Evolutionary conservation across 2,113 vertebrate genomes (phyloP).

Genomic region (Cyanoderma ruficeps): DNA sequence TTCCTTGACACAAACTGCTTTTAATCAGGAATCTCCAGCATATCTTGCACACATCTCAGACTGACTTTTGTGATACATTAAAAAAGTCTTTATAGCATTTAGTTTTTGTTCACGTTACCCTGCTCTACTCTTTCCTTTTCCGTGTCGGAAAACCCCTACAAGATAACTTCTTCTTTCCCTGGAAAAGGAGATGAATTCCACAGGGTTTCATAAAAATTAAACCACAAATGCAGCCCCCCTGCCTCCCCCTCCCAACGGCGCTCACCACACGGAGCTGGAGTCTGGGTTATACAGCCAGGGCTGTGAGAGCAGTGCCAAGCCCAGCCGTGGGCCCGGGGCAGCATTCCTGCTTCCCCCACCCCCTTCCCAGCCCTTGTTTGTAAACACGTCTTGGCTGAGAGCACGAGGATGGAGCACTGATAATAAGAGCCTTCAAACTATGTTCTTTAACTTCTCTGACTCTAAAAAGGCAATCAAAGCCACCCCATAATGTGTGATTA

Average conservation of each 20-base stretch:
- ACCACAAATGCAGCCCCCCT: not conserved
- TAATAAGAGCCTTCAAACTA: not conserved
- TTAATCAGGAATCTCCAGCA: conserved; percentile 65
- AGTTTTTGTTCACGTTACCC: not conserved
- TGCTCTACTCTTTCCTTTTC: not conserved
- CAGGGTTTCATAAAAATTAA: conserved; percentile 19
- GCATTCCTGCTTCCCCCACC: not conserved
- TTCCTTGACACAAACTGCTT: conserved; percentile 74
- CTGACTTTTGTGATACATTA: conserved; percentile 20
- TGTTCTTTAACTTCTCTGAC: conserved; percentile 53
- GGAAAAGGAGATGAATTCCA: conserved; percentile 12
- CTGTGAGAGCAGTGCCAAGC: not conserved
- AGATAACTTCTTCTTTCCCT: not conserved
- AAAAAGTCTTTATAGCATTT: conserved; percentile 3
- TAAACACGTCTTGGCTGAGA: conserved; percentile 1
- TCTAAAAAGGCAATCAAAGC: conserved; percentile 69
- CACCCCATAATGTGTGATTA: conserved; percentile 63
- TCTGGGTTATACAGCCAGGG: not conserved
- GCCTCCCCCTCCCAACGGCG: not conserved
- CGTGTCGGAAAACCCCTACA: not conserved
- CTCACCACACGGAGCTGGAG: not conserved
- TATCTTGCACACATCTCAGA: conserved; percentile 49
- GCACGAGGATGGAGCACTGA: not conserved
- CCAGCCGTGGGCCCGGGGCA: not conserved
- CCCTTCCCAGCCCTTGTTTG: not conserved